A percentile compares a stretch with the other conserved stretches of the same genome.
These are phyloP conservation scores for Burhinus bistriatus DNA, from an alignment of 2,113 vertebrate genomes.

Conservation along the genomic window DNA sequence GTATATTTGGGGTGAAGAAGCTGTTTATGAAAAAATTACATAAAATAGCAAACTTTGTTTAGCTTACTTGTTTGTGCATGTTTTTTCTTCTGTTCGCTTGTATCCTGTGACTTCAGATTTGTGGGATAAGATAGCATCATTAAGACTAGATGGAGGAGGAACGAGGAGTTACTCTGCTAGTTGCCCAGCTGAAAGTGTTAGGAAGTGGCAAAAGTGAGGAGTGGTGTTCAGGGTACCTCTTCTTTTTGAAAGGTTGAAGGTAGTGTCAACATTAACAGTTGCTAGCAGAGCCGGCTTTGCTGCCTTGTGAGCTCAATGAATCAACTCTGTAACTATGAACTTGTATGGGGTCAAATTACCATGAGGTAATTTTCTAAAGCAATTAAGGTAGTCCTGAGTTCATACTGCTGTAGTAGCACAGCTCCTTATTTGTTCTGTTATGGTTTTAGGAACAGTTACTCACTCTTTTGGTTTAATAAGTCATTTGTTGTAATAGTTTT, in stretches of 20 bases:
- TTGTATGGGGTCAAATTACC: neutral
- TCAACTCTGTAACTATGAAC: neutral
- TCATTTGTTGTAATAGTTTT: neutral
- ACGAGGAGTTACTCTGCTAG: neutral
- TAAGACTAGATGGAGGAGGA: neutral
- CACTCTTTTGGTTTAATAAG: neutral
- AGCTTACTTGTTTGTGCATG: neutral
- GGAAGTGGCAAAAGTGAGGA: neutral
- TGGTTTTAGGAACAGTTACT: neutral
- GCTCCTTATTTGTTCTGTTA: neutral
- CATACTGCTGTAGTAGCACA: neutral
- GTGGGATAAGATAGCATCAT: neutral
- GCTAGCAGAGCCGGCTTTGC: neutral
- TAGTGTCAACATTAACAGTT: neutral
- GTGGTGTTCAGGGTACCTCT: neutral
- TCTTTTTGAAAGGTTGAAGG: neutral
- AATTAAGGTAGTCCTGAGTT: neutral
- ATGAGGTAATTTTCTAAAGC: neutral
- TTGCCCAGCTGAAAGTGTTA: neutral
- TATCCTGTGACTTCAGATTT: neutral
- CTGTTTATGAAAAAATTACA: neutral
- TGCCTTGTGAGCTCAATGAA: neutral
- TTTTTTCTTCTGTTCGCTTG: neutral
- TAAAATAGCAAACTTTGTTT: neutral
- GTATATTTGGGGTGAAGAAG: neutral